Evolutionary conservation across 2,113 vertebrate genomes (phyloP), one percentile per base, ranked within the genome.

Genomic region (Gorsachius goisagi): DNA sequence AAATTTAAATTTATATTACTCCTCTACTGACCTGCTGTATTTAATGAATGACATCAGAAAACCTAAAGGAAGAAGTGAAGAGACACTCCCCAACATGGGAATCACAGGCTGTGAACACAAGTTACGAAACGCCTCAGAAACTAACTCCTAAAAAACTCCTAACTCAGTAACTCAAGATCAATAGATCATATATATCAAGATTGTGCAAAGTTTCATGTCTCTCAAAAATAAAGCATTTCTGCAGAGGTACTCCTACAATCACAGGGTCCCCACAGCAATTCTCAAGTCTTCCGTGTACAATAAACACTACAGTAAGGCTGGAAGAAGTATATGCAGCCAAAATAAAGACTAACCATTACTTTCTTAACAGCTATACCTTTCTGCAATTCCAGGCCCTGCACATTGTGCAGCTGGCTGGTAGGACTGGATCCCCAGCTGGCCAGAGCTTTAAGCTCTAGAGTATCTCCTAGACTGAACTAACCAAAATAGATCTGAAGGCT

Each of bases 371-470:
- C 35, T 67, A 5, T 6, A 11, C 0, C 0, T 35, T 78, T 62
- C 37, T 62, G 23, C 50, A 82, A 1, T 66, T 78, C 41, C 45
- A 73, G 35, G 21, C 12, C 8, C 17, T 15, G 9, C 2, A 32
- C 1, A 0, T 14, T 20, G 4, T 62, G 10, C 39, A 67, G 30
- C 8, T 59, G n/a, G 27, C 22, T 53, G 5, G 2, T 33, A 30
- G 75, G 32, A 49, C 7, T 4, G 3, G 13, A 26, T 35, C 3
- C 5, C 9, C 45, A 77, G 23, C 7, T 14, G 16, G 33, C 12
- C 32, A 81, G 69, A 77, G 2, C 30, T 52, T 60, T 47, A 33
- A 26, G 3, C 23, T 66, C 27, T 3, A 30, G 5, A 74, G 18
- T 13, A 9, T 26, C 47, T 62, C 5, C 15, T 27, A 60, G 20